A percentile compares a stretch with the other conserved stretches of the same genome.
Evolutionary conservation across 2,888 invertebrate species (phyloP).

Genomic region (Molorchus minor): DNA sequence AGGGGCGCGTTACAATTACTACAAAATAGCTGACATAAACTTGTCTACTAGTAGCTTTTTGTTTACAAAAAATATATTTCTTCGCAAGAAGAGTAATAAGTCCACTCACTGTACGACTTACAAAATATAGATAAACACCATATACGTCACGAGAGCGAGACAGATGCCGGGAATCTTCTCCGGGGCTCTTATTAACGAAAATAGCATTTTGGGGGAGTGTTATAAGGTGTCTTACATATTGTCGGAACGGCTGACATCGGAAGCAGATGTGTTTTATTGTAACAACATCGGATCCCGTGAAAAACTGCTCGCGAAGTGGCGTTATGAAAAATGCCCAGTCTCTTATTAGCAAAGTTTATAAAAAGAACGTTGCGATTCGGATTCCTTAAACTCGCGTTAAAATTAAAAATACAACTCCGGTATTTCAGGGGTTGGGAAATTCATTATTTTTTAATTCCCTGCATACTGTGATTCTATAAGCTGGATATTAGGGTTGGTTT

Average conservation of each 20-base stretch:
- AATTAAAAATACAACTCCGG: constrained; percentile 27
- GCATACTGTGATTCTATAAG: constrained; percentile 22
- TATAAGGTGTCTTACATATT: constrained; percentile 54
- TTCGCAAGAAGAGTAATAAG: too few species aligned
- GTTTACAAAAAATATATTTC: too few species aligned
- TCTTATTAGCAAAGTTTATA: constrained; percentile 24
- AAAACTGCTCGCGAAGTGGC: constrained; percentile 31
- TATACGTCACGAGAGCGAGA: constrained; percentile 12
- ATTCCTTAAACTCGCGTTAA: constrained; percentile 31
- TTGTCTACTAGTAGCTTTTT: too few species aligned
- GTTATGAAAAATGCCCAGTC: constrained; percentile 27
- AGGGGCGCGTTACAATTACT: too few species aligned
- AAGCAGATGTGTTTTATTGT: constrained; percentile 52
- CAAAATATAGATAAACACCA: constrained; percentile 2
- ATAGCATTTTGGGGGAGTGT: constrained; percentile 44
- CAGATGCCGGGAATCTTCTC: constrained; percentile 30
- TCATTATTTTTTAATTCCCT: constrained; percentile 34
- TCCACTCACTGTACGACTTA: too few species aligned
- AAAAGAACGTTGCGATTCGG: constrained; percentile 26
- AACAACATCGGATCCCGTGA: constrained; percentile 33
- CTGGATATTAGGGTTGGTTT: constrained; percentile 9
- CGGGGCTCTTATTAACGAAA: constrained; percentile 42
- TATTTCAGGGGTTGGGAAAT: constrained; percentile 30
- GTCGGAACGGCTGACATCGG: constrained; percentile 44
- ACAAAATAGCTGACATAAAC: too few species aligned